Percentiles rank a stretch among this genome's conserved stretches.
phyloP scores from a whole-genome alignment of 2,113 vertebrate genomes.

The Pyxicephalus adspersus region DNA sequence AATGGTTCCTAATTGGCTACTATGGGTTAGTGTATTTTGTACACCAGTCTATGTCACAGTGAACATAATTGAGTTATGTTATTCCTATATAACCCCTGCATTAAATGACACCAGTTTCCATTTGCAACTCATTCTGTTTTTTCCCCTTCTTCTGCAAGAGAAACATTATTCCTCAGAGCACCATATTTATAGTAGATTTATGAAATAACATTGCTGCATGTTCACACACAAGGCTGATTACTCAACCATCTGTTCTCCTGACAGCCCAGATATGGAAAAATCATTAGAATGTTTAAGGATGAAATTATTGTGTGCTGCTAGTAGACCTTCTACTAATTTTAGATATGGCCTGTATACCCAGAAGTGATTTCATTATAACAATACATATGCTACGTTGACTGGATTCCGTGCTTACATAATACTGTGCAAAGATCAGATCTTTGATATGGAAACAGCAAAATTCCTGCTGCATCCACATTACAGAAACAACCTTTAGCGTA shows the following conservation, averaged over 20 bases:
- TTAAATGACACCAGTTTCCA: too few species aligned
- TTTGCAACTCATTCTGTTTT: neutral
- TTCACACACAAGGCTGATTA: conserved; percentile 53
- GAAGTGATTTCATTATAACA: conserved; percentile 46
- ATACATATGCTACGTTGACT: conserved; percentile 34
- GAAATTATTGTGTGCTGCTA: conserved; percentile 55
- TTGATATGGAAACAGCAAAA: conserved; percentile 37
- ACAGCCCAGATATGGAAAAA: conserved; percentile 42
- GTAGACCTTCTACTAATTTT: conserved; percentile 57
- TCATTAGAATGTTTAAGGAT: conserved; percentile 42
- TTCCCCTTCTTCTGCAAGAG: conserved; percentile 20
- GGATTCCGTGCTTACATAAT: conserved; percentile 37
- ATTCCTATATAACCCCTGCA: too few species aligned
- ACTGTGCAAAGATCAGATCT: conserved; percentile 31
- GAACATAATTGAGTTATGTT: too few species aligned
- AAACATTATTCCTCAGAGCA: conserved; percentile 43
- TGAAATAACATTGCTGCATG: conserved; percentile 52
- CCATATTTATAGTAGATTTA: conserved; percentile 51
- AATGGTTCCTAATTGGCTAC: too few species aligned
- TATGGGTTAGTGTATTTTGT: too few species aligned
- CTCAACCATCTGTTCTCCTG: conserved; percentile 52
- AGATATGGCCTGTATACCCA: conserved; percentile 53
- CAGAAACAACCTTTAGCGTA: neutral
- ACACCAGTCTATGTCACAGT: too few species aligned
- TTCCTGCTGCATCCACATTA: neutral